A percentile compares a stretch with the other conserved stretches of the same genome.
Conservation (phyloP, 2,113 vertebrate genomes). For the Morphnarchus princeps region DNA sequence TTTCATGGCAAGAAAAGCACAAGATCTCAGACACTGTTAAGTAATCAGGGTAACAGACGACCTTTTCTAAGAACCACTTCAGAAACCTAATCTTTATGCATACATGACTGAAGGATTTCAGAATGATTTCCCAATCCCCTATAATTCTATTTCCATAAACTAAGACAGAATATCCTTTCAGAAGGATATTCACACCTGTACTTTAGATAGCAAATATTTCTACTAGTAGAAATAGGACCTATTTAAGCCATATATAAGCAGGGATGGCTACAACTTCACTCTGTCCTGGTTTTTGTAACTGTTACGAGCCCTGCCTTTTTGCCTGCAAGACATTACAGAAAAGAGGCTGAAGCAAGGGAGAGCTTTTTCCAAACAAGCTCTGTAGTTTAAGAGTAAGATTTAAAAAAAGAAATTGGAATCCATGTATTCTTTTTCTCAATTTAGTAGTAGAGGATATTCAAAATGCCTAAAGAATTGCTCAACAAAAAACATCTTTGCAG, state of each 20-base stretch:
- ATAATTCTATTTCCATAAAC: background rate
- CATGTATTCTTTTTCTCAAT: background rate
- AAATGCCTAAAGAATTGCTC: background rate
- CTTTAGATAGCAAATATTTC: background rate
- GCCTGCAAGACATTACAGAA: background rate
- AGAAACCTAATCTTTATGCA: conserved; percentile 21
- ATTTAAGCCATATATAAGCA: background rate
- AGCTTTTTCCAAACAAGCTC: background rate
- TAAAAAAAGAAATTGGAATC: background rate
- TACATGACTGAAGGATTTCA: background rate
- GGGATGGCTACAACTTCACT: background rate
- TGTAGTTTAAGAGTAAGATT: background rate
- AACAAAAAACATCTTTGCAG: background rate
- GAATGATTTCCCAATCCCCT: background rate
- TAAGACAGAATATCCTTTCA: background rate
- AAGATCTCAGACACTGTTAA: conserved; percentile 13
- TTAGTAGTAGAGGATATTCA: background rate
- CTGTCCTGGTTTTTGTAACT: background rate
- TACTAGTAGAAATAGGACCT: background rate
- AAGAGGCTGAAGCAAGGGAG: background rate
- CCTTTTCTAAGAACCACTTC: conserved; percentile 22
- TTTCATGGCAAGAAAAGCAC: background rate
- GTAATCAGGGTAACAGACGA: background rate
- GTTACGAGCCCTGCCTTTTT: background rate
- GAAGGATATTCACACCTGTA: background rate